These are phyloP conservation scores for Okapia johnstoni DNA, from an alignment of 2,113 vertebrate species.

Conservation along the genomic window DNA sequence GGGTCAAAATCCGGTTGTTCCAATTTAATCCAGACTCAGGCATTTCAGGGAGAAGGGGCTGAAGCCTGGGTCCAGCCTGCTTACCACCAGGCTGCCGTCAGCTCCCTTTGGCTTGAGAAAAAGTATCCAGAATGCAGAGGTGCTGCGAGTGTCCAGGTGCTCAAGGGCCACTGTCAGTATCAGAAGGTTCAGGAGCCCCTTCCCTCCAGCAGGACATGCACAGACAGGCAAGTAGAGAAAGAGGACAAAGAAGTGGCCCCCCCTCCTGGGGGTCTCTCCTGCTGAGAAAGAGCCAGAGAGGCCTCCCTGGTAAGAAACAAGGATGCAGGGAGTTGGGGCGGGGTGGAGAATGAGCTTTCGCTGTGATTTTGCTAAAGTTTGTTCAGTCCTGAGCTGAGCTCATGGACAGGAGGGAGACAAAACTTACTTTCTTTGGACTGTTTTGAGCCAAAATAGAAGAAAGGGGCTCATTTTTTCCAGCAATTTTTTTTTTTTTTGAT, in stretches of 20 bases:
- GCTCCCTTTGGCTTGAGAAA: neutral
- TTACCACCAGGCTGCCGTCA: accelerated
- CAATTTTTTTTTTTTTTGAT: neutral
- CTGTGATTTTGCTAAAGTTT: neutral
- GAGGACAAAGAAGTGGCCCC: neutral
- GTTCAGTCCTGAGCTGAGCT: conserved; percentile 20
- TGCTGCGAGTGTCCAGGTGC: neutral
- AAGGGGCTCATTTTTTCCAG: conserved; percentile 38
- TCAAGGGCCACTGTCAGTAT: neutral
- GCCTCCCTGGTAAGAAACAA: neutral
- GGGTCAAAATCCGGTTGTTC: neutral
- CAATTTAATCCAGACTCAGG: neutral
- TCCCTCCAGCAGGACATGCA: neutral
- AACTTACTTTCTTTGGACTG: conserved; percentile 31
- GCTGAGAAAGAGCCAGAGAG: neutral
- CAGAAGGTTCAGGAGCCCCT: neutral
- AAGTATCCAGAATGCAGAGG: neutral
- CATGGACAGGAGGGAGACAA: neutral
- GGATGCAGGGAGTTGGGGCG: accelerated
- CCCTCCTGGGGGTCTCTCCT: neutral
- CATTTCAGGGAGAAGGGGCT: neutral
- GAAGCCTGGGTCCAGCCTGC: neutral
- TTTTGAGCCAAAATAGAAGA: conserved; percentile 41
- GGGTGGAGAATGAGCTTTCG: neutral
- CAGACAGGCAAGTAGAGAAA: neutral